These are phyloP conservation scores for Picus viridis DNA, from an alignment of 2,797 vertebrate genomes.

Conservation along the genomic window DNA sequence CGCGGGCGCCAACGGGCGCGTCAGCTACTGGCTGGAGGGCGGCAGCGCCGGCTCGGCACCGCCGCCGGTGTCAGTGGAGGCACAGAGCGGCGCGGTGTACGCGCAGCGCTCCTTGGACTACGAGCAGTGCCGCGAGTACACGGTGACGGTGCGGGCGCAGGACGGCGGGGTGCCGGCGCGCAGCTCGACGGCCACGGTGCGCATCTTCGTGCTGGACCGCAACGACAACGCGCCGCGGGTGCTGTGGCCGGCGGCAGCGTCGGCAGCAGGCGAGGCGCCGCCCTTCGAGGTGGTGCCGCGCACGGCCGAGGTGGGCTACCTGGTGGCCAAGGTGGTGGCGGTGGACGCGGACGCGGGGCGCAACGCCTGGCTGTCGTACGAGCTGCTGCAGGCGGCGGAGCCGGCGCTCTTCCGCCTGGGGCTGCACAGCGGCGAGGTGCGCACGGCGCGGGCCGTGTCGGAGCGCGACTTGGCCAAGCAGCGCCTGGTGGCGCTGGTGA, in stretches of 20 bases:
- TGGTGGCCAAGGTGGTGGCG: slow-evolving; percentile 52
- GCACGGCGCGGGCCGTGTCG: slow-evolving; percentile 48
- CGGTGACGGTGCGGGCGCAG: too few species aligned
- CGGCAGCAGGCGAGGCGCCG: too few species aligned
- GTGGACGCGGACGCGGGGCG: slow-evolving; percentile 43
- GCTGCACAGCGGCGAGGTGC: neutral
- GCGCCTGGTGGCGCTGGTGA: slow-evolving; percentile 77
- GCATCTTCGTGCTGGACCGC: too few species aligned
- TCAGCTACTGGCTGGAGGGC: neutral
- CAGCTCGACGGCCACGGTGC: too few species aligned
- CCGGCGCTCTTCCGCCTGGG: neutral
- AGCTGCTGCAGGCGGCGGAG: slow-evolving; percentile 7
- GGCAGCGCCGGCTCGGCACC: neutral
- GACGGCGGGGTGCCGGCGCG: too few species aligned
- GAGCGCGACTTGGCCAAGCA: slow-evolving; percentile 75
- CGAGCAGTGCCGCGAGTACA: too few species aligned
- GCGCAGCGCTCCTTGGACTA: too few species aligned
- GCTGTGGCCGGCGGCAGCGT: neutral
- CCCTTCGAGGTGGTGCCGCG: slow-evolving; percentile 19
- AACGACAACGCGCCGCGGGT: slow-evolving; percentile 30
- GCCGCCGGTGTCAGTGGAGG: too few species aligned
- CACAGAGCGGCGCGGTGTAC: too few species aligned
- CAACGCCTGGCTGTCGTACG: slow-evolving; percentile 57
- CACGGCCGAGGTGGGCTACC: neutral
- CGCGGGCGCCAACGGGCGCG: neutral